Percentiles rank a stretch among this genome's conserved stretches.
Conservation (phyloP, 1,140 invertebrate species). For the Cyrtorhinus lividipennis region DNA sequence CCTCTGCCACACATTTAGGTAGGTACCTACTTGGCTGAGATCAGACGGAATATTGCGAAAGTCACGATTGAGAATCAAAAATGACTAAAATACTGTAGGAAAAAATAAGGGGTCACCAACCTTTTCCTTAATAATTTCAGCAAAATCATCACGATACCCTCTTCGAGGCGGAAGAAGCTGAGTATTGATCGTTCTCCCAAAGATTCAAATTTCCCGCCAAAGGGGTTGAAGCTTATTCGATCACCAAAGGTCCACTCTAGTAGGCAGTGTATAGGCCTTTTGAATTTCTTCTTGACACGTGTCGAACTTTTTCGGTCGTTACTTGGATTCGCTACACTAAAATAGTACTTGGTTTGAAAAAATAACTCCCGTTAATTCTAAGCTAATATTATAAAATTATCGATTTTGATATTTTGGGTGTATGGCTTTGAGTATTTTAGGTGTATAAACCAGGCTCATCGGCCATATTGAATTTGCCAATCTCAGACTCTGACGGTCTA, state of each 20-base stretch:
- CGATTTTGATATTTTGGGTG: not conserved
- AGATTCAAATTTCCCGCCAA: not conserved
- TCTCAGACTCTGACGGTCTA: conserved; percentile 37
- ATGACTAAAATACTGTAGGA: no score
- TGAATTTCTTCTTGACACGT: not conserved
- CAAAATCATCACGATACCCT: no score
- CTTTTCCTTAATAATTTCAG: no score
- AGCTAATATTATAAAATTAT: not conserved
- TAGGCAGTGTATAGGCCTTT: not conserved
- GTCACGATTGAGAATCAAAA: no score
- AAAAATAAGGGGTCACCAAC: no score
- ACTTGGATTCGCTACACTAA: not conserved
- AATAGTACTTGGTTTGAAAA: not conserved
- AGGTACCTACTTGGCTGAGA: no score
- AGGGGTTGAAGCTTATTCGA: no score
- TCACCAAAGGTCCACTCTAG: not conserved
- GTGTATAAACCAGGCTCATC: not conserved
- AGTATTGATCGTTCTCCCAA: not conserved
- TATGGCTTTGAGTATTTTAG: not conserved
- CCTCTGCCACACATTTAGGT: no score
- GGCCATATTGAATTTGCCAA: conserved; percentile 41
- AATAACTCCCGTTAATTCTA: not conserved
- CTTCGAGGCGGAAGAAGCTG: no score
- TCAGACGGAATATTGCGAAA: no score
- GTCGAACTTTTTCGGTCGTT: not conserved